phyloP scores from a whole-genome alignment of 2,888 invertebrate species.

The Atethmia centrago region DNA sequence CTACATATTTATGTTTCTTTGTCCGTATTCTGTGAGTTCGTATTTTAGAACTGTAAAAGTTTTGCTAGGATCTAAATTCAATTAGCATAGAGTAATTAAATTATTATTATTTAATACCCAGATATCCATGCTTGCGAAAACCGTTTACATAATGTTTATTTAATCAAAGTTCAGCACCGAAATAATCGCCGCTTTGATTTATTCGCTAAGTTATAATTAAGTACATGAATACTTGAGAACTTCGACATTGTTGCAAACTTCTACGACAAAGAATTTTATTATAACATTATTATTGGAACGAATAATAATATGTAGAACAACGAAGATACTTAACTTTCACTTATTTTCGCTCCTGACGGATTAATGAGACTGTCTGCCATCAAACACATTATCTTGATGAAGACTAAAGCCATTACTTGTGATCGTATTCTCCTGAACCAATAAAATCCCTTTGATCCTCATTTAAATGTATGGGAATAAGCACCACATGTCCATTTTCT shows the following conservation, averaged over 20 bases:
- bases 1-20: neutral
- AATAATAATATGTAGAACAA: conserved; percentile 23
- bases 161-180: conserved; percentile 41
- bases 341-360: conserved; percentile 1
- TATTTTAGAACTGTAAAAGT: conserved; percentile 3
- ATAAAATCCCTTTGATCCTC: neutral
- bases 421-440: neutral
- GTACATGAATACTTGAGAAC: conserved; percentile 58
- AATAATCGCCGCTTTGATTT: conserved; percentile 50
- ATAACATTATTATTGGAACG: conserved; percentile 35
- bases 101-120: conserved; percentile 32
- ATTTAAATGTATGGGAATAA: neutral
- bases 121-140: conserved; percentile 27
- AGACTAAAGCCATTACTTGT: neutral
- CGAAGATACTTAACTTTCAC: conserved; percentile 9
- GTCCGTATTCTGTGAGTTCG: neutral
- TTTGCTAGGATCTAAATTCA: conserved; percentile 25
- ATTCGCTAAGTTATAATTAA: conserved; percentile 53
- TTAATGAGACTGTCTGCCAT: neutral
- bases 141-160: conserved; percentile 45
- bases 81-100: conserved; percentile 20
- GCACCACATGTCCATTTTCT: neutral
- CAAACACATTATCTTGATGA: neutral
- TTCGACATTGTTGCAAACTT: conserved; percentile 47
- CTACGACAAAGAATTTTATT: conserved; percentile 45